These are phyloP conservation scores for Pyxicephalus adspersus DNA, from an alignment of 2,113 vertebrate genomes.

Conservation along the genomic window DNA sequence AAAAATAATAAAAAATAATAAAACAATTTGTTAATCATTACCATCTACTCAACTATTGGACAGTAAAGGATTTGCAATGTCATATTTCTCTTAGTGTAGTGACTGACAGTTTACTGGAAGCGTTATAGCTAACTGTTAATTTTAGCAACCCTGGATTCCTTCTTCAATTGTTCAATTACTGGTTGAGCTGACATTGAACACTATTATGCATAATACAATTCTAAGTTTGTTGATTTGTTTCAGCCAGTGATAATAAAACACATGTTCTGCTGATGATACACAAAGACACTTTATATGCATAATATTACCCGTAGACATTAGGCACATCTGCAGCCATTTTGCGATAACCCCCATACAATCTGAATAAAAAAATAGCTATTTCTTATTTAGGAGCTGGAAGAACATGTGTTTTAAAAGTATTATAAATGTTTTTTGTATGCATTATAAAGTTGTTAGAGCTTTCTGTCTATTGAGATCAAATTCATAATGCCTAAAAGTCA, in stretches of 20 bases:
- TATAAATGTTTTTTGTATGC: not conserved
- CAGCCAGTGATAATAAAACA: slow-evolving; percentile 12
- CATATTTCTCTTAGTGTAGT: no score
- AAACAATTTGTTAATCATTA: no score
- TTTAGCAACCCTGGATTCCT: not conserved
- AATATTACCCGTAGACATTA: not conserved
- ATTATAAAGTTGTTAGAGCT: not conserved
- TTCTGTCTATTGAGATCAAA: not conserved
- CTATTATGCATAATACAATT: not conserved
- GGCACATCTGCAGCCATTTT: slow-evolving; percentile 10
- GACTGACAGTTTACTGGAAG: no score
- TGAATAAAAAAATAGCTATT: not conserved
- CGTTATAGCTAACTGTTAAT: no score
- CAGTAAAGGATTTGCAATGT: no score
- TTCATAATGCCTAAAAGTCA: no score
- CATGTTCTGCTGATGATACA: slow-evolving; percentile 6
- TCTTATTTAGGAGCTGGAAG: no score
- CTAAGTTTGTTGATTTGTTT: not conserved
- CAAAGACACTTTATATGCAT: slow-evolving; percentile 27
- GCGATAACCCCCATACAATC: not conserved
- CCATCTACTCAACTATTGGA: no score
- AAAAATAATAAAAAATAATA: no score
- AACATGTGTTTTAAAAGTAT: not conserved
- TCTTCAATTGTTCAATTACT: not conserved
- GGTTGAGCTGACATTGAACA: not conserved